A percentile compares a stretch with the other conserved stretches of the same genome.
These are phyloP conservation scores for Paedocypris sp. DNA, from an alignment of 2,113 vertebrate genomes.

Conservation along the genomic window DNA sequence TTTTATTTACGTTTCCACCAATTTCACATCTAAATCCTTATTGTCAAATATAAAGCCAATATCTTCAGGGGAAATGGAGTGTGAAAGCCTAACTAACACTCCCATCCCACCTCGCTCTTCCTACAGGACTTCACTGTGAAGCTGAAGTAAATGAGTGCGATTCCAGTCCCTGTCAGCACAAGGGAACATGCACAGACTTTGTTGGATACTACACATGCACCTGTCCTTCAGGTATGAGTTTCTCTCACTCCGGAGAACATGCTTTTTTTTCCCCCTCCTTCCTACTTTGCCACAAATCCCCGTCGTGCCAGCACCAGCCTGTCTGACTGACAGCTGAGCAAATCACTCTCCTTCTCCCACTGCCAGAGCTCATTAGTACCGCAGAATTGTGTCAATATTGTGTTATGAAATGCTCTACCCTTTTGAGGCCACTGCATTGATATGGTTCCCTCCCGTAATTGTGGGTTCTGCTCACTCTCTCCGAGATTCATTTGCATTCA, in stretches of 20 bases:
- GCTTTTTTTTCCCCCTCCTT: background rate
- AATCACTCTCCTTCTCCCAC: slow-evolving; percentile 28
- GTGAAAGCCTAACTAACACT: background rate
- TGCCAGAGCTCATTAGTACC: slow-evolving; percentile 39
- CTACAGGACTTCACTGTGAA: slow-evolving; percentile 60
- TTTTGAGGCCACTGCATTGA: slow-evolving; percentile 35
- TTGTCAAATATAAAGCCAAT: background rate
- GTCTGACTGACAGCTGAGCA: slow-evolving; percentile 46
- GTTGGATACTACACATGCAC: slow-evolving; percentile 56
- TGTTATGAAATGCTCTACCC: slow-evolving; percentile 37
- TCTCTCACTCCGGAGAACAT: background rate
- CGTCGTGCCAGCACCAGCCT: background rate
- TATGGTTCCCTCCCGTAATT: slow-evolving; percentile 43
- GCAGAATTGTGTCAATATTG: slow-evolving; percentile 47
- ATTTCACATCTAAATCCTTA: background rate
- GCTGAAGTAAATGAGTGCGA: slow-evolving; percentile 55
- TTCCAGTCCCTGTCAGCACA: slow-evolving; percentile 61
- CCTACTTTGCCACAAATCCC: slow-evolving; percentile 3
- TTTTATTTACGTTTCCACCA: background rate
- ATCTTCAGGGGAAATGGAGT: background rate
- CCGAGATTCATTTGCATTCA: slow-evolving; percentile 45
- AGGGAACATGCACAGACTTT: slow-evolving; percentile 57
- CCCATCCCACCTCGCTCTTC: slow-evolving; percentile 17
- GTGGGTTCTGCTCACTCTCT: slow-evolving; percentile 43
- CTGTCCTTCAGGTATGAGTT: slow-evolving; percentile 62